phyloP scores from a whole-genome alignment of 2,797 vertebrate genomes.

The Cercopithecus hamlyni region DNA sequence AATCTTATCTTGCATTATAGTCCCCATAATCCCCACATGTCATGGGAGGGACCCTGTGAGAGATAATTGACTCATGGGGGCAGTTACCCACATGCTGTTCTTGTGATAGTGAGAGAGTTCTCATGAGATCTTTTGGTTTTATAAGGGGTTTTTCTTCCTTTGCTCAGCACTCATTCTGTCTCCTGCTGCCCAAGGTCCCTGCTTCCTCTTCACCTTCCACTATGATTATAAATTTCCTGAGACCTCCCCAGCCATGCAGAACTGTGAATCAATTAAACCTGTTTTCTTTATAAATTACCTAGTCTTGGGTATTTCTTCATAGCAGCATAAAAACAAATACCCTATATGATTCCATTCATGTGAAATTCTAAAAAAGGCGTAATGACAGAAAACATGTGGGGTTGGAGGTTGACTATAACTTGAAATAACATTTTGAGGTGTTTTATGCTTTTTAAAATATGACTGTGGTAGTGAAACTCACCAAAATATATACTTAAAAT shows the following conservation, averaged over 20 bases:
- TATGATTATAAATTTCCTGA: not conserved
- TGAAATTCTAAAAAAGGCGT: not conserved
- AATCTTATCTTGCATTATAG: not conserved
- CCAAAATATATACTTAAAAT: not conserved
- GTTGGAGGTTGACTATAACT: not conserved
- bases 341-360: not conserved
- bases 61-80: not conserved
- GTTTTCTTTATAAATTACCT: not conserved
- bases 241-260: not conserved
- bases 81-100: not conserved
- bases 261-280: not conserved
- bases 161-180: not conserved
- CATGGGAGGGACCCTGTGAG: not conserved
- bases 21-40: not conserved
- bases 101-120: not conserved
- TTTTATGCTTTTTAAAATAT: not conserved
- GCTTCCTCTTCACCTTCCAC: not conserved
- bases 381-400: not conserved
- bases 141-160: not conserved
- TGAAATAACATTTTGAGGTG: not conserved
- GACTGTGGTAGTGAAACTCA: not conserved
- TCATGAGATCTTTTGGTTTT: not conserved
- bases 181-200: not conserved
- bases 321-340: not conserved
- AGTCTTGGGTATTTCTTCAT: not conserved